Base-by-base conservation (phyloP, 2,888 invertebrate species). In the Caenorhabditis sinica region DNA sequence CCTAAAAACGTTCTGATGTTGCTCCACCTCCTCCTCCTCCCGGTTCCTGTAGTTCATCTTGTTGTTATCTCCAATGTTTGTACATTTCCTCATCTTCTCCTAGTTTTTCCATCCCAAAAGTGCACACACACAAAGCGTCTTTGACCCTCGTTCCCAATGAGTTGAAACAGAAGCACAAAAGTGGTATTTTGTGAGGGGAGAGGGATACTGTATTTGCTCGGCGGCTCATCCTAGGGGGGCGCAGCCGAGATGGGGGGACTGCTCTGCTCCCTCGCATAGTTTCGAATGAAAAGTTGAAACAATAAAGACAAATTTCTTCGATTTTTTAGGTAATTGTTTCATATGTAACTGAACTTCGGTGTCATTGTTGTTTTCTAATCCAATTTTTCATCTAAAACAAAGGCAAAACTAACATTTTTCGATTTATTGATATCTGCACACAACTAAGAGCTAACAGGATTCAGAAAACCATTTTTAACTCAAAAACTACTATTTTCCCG, bases 131-230 rank as follows among this genome's bases (percentile, higher is more conserved):
- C 17, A 33, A 65, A 56, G 25, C 36, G 40, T 43, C 53, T 56
- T 56, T 69, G 69, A 56, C 69, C 69, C 68, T 53, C 53, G 53
- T 30, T 45, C 15, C 56, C 36, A 65, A 56, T 28, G 72, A 72
- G 60, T 60, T 60, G 72, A 72, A 72, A 60, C 60, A 72, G 40
- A 13, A 13, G 40, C 43, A 65, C 30, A 56, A 69, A 69, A 43
- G 69, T 56, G 56, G 65, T 43, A 51, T 45, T 51, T 63, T 33
- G 20, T 28, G 11, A 13, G 2, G 8, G 15, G 56, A n/a, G n/a
- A n/a, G n/a, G 76, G 56, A 30, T 79, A 79, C 79, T 72, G 79
- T 79, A 79, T 79, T 79, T 79, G 65, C 30, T 79, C 71, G 79
- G 40, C 79, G 79, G 79, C 79, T 79, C 79, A 79, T 65, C 79